A percentile compares a stretch with the other conserved stretches of the same genome.
Conservation (phyloP, 2,888 invertebrate species). For the Ypsolopha scabrella region DNA sequence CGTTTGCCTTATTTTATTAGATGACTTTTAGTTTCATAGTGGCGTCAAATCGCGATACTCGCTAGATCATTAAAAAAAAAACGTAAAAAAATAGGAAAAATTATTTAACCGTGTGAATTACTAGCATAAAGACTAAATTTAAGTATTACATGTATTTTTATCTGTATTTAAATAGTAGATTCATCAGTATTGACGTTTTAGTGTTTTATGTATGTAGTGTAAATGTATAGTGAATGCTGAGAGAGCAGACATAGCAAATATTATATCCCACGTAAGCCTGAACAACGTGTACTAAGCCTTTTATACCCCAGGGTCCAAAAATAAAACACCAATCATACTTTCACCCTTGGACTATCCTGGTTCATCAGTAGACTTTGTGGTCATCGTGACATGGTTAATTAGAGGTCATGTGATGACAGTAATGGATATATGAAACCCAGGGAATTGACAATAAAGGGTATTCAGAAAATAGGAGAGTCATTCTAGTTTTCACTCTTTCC, state of each 20-base stretch:
- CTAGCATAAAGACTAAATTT: slow-evolving; percentile 17
- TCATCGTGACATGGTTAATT: not conserved
- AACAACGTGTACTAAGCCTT: slow-evolving; percentile 14
- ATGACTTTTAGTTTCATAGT: slow-evolving; percentile 33
- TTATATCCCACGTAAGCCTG: slow-evolving; percentile 8
- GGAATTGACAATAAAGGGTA: slow-evolving; percentile 38
- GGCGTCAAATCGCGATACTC: slow-evolving; percentile 28
- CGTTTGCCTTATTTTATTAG: slow-evolving; percentile 67
- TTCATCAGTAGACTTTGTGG: slow-evolving; percentile 19
- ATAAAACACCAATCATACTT: slow-evolving; percentile 53
- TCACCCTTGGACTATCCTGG: slow-evolving; percentile 58
- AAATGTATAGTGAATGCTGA: not conserved
- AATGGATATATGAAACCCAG: slow-evolving; percentile 17
- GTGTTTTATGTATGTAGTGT: not conserved
- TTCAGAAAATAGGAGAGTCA: not conserved
- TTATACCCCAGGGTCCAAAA: slow-evolving; percentile 58
- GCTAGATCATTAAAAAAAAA: slow-evolving; percentile 27
- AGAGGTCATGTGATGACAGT: not conserved
- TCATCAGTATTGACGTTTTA: slow-evolving; percentile 23
- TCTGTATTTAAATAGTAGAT: slow-evolving; percentile 36
- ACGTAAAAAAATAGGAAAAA: slow-evolving; percentile 2
- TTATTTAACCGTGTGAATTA: slow-evolving; percentile 20
- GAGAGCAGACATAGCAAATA: slow-evolving; percentile 5
- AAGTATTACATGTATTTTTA: slow-evolving; percentile 31
- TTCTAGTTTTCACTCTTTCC: not conserved